phyloP scores from a whole-genome alignment of 2,888 invertebrate genomes.

The Tetheella fluctuosa region DNA sequence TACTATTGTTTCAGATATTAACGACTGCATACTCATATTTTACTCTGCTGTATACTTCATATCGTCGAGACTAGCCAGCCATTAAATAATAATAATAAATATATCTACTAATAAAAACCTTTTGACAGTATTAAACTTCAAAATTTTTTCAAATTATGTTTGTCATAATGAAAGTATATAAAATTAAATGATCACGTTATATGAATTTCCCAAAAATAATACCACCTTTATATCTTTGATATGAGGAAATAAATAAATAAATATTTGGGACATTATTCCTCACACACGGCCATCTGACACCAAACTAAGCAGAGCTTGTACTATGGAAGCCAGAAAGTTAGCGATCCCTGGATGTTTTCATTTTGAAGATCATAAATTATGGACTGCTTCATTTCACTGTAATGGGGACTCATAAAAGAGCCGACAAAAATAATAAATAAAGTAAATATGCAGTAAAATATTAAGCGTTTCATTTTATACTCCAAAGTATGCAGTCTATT shows the following conservation, averaged over 20 bases:
- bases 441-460: slow-evolving; percentile 21
- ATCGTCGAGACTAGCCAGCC: slow-evolving; percentile 42
- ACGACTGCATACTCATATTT: slow-evolving; percentile 71
- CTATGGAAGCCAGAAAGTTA: too few species aligned
- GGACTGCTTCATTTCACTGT: slow-evolving; percentile 41
- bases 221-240: slow-evolving; percentile 25
- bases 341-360: slow-evolving; percentile 35
- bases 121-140: too few species aligned
- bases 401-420: slow-evolving; percentile 35
- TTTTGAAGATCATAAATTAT: slow-evolving; percentile 49
- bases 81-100: too few species aligned
- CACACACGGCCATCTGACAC: too few species aligned
- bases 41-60: slow-evolving; percentile 64
- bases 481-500: too few species aligned
- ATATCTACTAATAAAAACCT: too few species aligned
- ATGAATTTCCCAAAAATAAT: slow-evolving; percentile 18
- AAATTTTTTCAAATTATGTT: too few species aligned
- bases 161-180: too few species aligned
- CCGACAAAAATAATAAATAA: slow-evolving; percentile 33
- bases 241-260: too few species aligned
- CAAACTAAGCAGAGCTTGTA: too few species aligned
- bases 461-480: slow-evolving; percentile 15
- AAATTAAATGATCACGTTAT: too few species aligned
- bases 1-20: slow-evolving; percentile 61
- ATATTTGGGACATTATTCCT: too few species aligned